Conservation (phyloP, 2,113 vertebrate species). For the Crotalus tigris region DNA sequence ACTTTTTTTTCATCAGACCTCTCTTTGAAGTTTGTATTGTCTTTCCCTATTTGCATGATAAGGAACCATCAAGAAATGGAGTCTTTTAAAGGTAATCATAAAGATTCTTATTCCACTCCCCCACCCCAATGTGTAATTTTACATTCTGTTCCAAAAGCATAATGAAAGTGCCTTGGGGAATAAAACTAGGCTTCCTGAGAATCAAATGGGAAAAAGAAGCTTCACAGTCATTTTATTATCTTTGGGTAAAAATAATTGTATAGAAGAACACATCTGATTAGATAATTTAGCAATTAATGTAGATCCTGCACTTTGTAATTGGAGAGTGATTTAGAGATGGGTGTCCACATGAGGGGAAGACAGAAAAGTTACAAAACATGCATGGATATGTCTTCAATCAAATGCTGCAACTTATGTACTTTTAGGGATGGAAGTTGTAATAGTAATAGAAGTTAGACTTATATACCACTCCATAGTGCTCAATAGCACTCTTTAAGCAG, state of each 20-base stretch:
- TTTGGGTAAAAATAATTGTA: constrained; percentile 4
- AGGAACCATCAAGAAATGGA: constrained; percentile 44
- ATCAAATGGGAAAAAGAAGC: constrained; percentile 2
- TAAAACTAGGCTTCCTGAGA: not conserved
- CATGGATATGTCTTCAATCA: not conserved
- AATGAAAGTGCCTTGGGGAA: constrained; percentile 4
- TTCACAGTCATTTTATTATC: constrained; percentile 4
- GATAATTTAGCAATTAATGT: constrained; percentile 1
- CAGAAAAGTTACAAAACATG: not conserved
- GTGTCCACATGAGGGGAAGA: not conserved
- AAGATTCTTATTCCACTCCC: not conserved
- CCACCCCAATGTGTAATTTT: constrained; percentile 3
- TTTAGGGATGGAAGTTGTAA: not conserved
- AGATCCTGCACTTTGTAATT: not conserved
- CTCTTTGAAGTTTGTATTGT: constrained; percentile 53
- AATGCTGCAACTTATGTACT: not conserved
- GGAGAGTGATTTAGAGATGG: not conserved
- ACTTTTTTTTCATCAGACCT: constrained; percentile 25
- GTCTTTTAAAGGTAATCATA: constrained; percentile 45
- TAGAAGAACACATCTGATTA: not conserved
- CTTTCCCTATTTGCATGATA: constrained; percentile 48
- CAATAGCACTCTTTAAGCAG: not conserved
- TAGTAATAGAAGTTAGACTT: not conserved
- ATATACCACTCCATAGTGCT: not conserved
- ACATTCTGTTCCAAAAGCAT: constrained; percentile 6